Evolutionary conservation across 1,140 invertebrate species (phyloP), one percentile per base, ranked within the genome.

Genomic region (Stegodyphus mimosarum): DNA sequence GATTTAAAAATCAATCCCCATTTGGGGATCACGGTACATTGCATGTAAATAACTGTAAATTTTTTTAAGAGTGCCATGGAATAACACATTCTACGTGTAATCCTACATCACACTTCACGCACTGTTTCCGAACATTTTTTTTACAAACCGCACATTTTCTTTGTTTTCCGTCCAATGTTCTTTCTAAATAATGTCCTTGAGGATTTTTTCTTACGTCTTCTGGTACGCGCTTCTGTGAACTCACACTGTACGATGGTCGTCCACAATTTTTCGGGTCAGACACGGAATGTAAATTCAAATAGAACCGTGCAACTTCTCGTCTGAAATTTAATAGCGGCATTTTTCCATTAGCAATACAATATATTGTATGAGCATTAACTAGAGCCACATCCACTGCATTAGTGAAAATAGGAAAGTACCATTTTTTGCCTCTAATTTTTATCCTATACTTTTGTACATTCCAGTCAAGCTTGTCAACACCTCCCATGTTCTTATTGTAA

Each of bases 301-400:
- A 73, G 50, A 73, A 73, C 51, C 71, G 71, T 73, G 71, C 71
- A 73, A 73, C 71, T 73, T 73, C 71, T 73, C 71, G 71, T 73
- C 71, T 73, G 71, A 73, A 73, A 73, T 73, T 73, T 73, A 73
- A 73, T 73, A 73, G 71, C 71, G 71, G 71, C 71, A 73, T 73
- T 73, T 73, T 73, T 73, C 71, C 71, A 73, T 73, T 73, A 52
- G 71, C 71, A 73, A 73, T 73, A 73, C 50, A 73, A 73, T 74
- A 74, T 74, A 74, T 74, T 74, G 72, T 74, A 74, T 74, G 72
- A 74, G 72, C 72, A 74, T 74, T 74, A 74, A 74, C 72, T 74
- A 74, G 72, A 74, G 72, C 72, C 72, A 74, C 51, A 74, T 74
- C 72, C 72, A 74, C 71, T 73, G 71, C 71, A 73, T 73, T 73